These are phyloP conservation scores for Bursaphelenchus mucronatus DNA, from an alignment of 1,140 invertebrate species.

Conservation along the genomic window DNA sequence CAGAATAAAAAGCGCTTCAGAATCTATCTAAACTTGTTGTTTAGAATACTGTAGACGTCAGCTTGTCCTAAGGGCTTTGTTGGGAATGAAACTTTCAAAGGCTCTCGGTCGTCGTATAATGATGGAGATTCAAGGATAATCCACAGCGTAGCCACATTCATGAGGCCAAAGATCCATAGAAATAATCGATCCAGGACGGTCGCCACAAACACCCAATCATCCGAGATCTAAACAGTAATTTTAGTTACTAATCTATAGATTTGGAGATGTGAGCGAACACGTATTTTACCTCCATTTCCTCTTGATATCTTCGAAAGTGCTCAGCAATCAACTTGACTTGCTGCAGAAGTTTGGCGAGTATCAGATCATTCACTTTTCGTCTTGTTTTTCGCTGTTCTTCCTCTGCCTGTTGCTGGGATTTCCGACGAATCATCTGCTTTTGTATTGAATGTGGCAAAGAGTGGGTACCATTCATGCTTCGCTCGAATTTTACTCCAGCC, in stretches of 20 bases:
- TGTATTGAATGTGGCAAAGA: constrained; percentile 15
- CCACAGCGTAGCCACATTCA: constrained; percentile 57
- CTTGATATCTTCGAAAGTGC: constrained; percentile 46
- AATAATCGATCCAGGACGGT: constrained; percentile 98
- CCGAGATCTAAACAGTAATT: constrained; percentile 63
- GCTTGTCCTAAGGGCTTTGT: constrained; percentile 31
- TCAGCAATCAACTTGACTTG: constrained; percentile 58
- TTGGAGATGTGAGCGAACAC: background rate
- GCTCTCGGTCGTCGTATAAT: constrained; percentile 48
- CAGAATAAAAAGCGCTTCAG: too few relatives aligned
- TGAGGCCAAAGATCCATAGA: constrained; percentile 64
- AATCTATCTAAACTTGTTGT: too few relatives aligned
- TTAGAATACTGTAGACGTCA: constrained; percentile 1
- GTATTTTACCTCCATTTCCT: constrained; percentile 46
- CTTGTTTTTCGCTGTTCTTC: constrained; percentile 30
- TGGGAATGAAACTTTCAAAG: constrained; percentile 57
- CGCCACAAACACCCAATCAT: constrained; percentile 99
- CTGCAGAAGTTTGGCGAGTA: constrained; percentile 52
- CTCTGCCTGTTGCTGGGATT: constrained; percentile 5
- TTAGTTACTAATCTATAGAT: background rate
- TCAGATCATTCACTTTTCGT: constrained; percentile 50
- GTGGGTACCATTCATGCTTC: constrained; percentile 17
- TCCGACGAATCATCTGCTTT: background rate
- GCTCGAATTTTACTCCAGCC: constrained; percentile 2
- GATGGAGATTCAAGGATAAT: constrained; percentile 60